Conservation (phyloP, 2,113 vertebrate species). For the Tragelaphus buxtoni region DNA sequence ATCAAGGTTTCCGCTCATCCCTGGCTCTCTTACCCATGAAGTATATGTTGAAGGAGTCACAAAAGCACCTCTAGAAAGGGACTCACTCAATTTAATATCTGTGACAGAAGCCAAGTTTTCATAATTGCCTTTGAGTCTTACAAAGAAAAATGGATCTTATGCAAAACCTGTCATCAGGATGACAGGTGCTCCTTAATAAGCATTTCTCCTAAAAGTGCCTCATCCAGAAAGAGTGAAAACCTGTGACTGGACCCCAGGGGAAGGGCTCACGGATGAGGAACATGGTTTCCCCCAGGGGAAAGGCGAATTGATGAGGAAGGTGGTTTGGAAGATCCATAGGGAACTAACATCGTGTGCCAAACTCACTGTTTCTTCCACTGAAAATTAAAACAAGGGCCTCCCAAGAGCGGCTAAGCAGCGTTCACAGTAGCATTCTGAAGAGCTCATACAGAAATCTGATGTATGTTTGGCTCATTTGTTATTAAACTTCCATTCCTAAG, state of each 20-base stretch:
- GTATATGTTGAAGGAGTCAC: accelerated
- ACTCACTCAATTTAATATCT: background rate
- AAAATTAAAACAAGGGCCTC: background rate
- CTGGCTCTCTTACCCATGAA: background rate
- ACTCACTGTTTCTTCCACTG: background rate
- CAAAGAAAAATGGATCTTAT: background rate
- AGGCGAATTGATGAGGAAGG: accelerated
- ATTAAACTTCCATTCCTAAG: background rate
- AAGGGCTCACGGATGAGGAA: accelerated
- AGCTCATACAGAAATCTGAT: background rate
- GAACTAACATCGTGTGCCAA: accelerated
- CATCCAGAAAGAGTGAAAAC: accelerated
- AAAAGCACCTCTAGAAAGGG: background rate
- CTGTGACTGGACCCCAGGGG: background rate
- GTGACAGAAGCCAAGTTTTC: background rate
- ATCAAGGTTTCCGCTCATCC: background rate
- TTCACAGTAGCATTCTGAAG: background rate
- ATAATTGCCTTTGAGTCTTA: background rate
- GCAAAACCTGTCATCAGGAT: background rate
- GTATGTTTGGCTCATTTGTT: background rate
- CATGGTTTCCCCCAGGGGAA: background rate
- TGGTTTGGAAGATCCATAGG: accelerated
- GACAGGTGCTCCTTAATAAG: accelerated
- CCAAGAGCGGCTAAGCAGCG: accelerated
- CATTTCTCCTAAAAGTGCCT: accelerated